Percentiles rank a stretch among this genome's conserved stretches.
Conservation (phyloP, 2,113 vertebrate genomes). For the Corythoichthys intestinalis region DNA sequence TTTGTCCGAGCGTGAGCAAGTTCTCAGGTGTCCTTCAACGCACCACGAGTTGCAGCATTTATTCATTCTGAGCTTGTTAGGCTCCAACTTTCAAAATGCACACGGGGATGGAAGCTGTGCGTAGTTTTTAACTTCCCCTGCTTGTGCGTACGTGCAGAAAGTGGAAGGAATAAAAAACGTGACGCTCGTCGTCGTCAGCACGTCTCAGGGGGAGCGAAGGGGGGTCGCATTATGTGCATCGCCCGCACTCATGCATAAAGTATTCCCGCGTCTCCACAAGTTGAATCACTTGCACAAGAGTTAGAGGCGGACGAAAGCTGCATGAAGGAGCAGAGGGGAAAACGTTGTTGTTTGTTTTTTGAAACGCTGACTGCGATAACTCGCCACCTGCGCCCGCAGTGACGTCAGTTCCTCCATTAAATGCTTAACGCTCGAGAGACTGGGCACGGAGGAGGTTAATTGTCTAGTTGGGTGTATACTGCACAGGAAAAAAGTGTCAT, state of each 20-base stretch:
- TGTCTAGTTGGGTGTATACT: not conserved
- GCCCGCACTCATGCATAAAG: conserved; percentile 35
- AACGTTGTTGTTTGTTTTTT: conserved; percentile 4
- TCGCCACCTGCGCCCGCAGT: conserved; percentile 59
- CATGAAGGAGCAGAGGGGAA: not conserved
- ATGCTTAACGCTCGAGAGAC: not conserved
- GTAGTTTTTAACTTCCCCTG: conserved; percentile 45
- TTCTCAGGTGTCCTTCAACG: conserved; percentile 44
- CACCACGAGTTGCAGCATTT: conserved; percentile 16
- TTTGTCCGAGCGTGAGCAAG: conserved; percentile 32
- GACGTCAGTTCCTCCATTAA: conserved; percentile 45
- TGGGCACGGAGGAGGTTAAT: conserved; percentile 1
- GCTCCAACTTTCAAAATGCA: conserved; percentile 37
- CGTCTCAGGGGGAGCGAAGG: conserved; percentile 26
- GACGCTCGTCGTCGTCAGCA: conserved; percentile 50
- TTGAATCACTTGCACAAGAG: conserved; percentile 35
- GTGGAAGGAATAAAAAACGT: conserved; percentile 46
- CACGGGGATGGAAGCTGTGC: conserved; percentile 12
- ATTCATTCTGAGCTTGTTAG: conserved; percentile 18
- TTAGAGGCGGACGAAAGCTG: conserved; percentile 3
- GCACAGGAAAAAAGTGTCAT: not conserved
- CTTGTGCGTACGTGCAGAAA: conserved; percentile 38
- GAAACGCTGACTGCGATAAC: conserved; percentile 26
- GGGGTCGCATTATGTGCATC: conserved; percentile 27
- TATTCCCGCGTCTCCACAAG: conserved; percentile 36